Evolutionary conservation across 2,797 vertebrate genomes (phyloP), one percentile per base, ranked within the genome.

Genomic region (Phalanger gymnotis): DNA sequence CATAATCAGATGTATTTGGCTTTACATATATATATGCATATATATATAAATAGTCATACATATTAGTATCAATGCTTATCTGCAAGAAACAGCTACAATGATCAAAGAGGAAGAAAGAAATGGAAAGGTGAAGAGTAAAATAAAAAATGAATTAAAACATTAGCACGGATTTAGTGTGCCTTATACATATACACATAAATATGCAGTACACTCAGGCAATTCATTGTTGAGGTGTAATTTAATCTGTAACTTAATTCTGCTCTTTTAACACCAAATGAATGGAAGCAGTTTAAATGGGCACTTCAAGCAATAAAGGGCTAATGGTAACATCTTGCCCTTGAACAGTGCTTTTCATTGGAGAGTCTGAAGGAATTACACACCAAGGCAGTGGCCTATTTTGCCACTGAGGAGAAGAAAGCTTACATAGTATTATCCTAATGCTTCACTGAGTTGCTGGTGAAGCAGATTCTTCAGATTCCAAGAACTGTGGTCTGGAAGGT

Each of bases 321-420:
- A 27, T 30, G 61, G 66, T 73, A 73, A 61, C 14, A n/a, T 30
- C 73, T 93, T 91, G 28, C 90, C 96, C 92, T 96, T 92, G 93
- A 94, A 90, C 25, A 52, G 34, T 31, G 55, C 12, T 92, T 97
- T 95, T 96, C 92, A 92, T 94, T 91, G 94, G 28, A 91, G 90
- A 91, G 93, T 96, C 54, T 96, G 91, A 96, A 96, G 94, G 90
- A 25, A 73, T n/a, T 57, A 53, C 87, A 92, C 95, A 95, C 95
- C 96, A 94, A 96, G 91, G 54, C 47, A n/a, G 89, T 87, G 52
- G 31, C 94, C 93, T 94, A 54, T 73, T 93, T 93, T 91, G 51
- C 91, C 94, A 93, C 25, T 1, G 66, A 57, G 53, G 92, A 91
- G 13, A 92, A 54, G 93, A 95, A 94, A 94, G 94, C 97, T 95